Base-by-base conservation (phyloP, 2,888 invertebrate genomes). In the Cistogaster globosa region DNA sequence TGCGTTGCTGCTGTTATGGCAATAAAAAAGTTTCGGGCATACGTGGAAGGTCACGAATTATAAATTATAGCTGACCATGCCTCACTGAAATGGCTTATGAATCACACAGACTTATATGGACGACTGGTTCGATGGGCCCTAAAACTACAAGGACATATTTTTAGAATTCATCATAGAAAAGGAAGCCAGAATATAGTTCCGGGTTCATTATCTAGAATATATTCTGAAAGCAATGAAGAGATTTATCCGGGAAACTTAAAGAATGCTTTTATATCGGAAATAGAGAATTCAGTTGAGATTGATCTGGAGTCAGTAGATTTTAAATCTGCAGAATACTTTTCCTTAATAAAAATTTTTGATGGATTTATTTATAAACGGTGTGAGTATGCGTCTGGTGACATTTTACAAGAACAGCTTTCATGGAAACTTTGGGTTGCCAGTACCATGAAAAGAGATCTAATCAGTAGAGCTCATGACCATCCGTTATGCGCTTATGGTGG, bases 391-490 rank as follows among this genome's bases (percentile, higher is more conserved):
- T 16, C 62, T 9, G 58, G 63, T 11, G 57, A 82, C 48, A 12
- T 32, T 2, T 6, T 69, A 1, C 60, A 69, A 6, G 69, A 81
- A 22, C 22, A 60, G 38, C 12, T 45, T 12, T 71, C 63, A 0
- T 82, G 71, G 69, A 82, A 69, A 69, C 36, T 82, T 0, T 82
- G 76, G 69, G 38, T 76, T 55, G 57, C 69, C 5, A 12, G 18
- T 12, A 9, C 38, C 1, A 18, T 76, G 36, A 69, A 63, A 0
- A 14, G 6, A 2, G 36, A 53, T 36, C 20, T 68, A 14, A 68
- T 68, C 5, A 68, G 51, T 38, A 38, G 68, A 38, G 38, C 68
- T 9, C 68, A 68, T 38, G 68, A 55, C 11, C 68, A 68, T 16
- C 68, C 68, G 4, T n/a, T 68, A 22, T 38, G 68, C 18, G 55